Percentiles rank a stretch among this genome's conserved stretches.
Conservation (phyloP, 2,797 vertebrate species). For the Acrossocheilus fasciatus region DNA sequence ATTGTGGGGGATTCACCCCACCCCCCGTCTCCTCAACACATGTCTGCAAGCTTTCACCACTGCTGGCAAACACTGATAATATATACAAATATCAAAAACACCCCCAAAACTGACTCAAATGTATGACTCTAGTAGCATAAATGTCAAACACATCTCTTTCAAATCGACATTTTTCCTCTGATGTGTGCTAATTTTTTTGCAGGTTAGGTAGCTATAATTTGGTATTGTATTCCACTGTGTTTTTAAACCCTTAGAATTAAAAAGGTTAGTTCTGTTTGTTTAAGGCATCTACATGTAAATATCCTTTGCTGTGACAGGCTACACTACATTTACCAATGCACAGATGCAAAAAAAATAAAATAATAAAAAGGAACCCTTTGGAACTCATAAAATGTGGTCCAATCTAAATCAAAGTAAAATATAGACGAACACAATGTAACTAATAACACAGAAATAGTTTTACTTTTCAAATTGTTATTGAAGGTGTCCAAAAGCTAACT, state of each 20-base stretch:
- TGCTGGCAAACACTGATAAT: conserved; percentile 82
- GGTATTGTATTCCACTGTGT: neutral
- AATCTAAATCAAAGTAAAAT: neutral
- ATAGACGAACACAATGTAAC: too few species aligned
- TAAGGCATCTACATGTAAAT: neutral
- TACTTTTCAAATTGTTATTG: too few species aligned
- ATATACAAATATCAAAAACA: conserved; percentile 67
- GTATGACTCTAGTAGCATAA: conserved; percentile 65
- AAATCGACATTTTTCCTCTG: neutral
- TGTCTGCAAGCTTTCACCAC: conserved; percentile 70
- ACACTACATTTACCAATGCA: neutral
- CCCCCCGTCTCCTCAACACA: conserved; percentile 77
- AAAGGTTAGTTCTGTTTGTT: neutral
- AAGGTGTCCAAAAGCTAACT: too few species aligned
- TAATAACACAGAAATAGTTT: too few species aligned
- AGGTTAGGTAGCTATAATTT: neutral
- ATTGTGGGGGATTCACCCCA: conserved; percentile 80
- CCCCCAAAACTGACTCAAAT: conserved; percentile 77
- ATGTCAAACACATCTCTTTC: conserved; percentile 66
- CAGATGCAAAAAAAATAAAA: neutral
- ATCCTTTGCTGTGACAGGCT: neutral
- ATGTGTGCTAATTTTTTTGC: neutral
- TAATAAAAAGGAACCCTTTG: neutral
- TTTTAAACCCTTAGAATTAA: neutral
- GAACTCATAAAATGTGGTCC: neutral